Evolutionary conservation across 2,113 vertebrate species (phyloP), one percentile per base, ranked within the genome.

Genomic region (Xyliphius kryptos): DNA sequence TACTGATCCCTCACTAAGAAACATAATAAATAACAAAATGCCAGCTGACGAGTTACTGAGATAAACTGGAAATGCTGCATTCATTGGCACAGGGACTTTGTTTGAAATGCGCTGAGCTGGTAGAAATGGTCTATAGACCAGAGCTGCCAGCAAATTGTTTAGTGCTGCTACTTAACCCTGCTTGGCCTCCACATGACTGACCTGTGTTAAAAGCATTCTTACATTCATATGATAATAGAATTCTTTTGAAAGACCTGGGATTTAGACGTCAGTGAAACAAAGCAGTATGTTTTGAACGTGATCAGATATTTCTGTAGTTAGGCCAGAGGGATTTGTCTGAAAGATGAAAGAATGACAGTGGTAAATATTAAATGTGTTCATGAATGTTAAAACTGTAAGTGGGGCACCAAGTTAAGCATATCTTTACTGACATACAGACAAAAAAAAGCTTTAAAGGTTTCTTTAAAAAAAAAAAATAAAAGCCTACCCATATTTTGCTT

Each of bases 61-160:
- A 36, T 66, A 50, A 49, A 49, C 50, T 32, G 51, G 20, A 65
- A 55, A 22, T 10, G 10, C 6, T 19, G 6, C 7, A 13, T 22
- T 36, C 26, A 1, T 17, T 54, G 13, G 19, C 16, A 55, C n/a
- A 32, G 22, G 15, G 7, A 11, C n/a, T 16, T 19, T 47, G 43
- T 57, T 43, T 51, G 26, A 17, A 41, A 58, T 67, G 22, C n/a
- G 40, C 32, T 58, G 53, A 71, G 32, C 32, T 37, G 17, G 11
- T 20, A 26, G 48, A 67, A 53, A 50, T 32, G 21, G 20, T 59
- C 50, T 43, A 38, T 16, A 21, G 44, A 48, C 46, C 21, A 6
- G 46, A 49, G 41, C 44, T 10, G 15, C 1, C 12, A 65, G 40
- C 51, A 38, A 62, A 37, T 20, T 57, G 53, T 40, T 61, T 55